Conservation (phyloP, 2,797 vertebrate species). For the Uromys caudimaculatus region DNA sequence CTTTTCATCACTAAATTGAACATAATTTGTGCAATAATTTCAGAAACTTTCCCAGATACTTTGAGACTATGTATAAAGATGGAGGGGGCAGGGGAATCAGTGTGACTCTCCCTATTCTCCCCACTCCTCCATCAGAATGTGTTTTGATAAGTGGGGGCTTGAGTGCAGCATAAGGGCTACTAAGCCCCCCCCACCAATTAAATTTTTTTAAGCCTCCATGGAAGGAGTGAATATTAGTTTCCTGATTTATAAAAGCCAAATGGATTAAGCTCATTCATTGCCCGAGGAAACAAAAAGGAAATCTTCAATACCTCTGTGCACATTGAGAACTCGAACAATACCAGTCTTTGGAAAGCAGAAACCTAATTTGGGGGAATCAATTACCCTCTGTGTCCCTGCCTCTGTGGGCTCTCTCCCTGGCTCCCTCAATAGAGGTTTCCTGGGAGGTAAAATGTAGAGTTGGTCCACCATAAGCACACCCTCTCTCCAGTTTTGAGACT, state of each 20-base stretch:
- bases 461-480: conserved; percentile 60
- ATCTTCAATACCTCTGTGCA: conserved; percentile 88
- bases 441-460: conserved; percentile 83
- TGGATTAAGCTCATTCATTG: conserved; percentile 89
- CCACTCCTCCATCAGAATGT: conserved; percentile 68
- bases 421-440: conserved; percentile 83
- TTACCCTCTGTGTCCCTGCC: conserved; percentile 84
- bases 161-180: conserved; percentile 64
- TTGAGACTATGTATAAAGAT: background rate
- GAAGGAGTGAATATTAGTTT: conserved; percentile 88
- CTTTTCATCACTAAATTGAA: conserved; percentile 33
- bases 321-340: conserved; percentile 87
- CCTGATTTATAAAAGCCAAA: conserved; percentile 88
- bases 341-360: conserved; percentile 87
- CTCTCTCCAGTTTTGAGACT: conserved; percentile 13
- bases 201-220: conserved; percentile 80
- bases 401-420: conserved; percentile 79
- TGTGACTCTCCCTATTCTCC: background rate
- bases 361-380: conserved; percentile 89
- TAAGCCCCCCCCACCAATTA: conserved; percentile 76
- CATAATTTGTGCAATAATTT: conserved; percentile 47
- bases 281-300: conserved; percentile 89
- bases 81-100: background rate
- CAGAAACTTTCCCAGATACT: conserved; percentile 64
- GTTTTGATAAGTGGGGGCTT: conserved; percentile 75